Percentiles rank a stretch among this genome's conserved stretches.
Conservation (phyloP, 92 coral and sea anemone genomes). For the Zoanthus sociatus region DNA sequence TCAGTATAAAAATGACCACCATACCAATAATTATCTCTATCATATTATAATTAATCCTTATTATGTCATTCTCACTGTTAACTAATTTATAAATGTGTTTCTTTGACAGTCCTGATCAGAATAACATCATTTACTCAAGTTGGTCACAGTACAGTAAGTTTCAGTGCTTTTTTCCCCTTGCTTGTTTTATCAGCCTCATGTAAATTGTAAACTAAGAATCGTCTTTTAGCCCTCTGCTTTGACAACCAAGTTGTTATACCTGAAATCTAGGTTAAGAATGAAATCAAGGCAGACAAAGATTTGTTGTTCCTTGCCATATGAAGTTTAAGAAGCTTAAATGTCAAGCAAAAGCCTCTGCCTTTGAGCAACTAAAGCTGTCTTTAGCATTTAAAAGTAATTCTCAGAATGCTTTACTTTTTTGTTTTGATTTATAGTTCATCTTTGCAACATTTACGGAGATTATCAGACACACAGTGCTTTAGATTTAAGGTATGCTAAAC, state of each 20-base stretch:
- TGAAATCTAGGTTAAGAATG: no score
- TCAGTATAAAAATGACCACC: background rate
- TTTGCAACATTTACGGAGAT: slow-evolving; percentile 92
- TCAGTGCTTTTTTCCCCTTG: background rate
- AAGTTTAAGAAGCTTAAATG: no score
- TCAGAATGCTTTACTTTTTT: background rate
- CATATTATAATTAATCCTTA: background rate
- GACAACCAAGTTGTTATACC: no score
- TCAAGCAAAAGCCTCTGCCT: no score
- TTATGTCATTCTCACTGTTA: background rate
- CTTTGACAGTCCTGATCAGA: slow-evolving; percentile 86
- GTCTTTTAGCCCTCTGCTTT: no score
- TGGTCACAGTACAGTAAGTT: slow-evolving; percentile 97
- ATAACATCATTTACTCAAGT: slow-evolving; percentile 92
- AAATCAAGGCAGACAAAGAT: no score
- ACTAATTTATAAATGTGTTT: background rate
- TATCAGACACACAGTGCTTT: slow-evolving; percentile 83
- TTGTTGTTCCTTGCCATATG: no score
- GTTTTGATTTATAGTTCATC: slow-evolving; percentile 72
- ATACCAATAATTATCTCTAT: background rate
- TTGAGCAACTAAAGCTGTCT: no score
- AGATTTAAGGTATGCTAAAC: slow-evolving; percentile 75
- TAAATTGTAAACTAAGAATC: no score
- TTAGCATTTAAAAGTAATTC: background rate
- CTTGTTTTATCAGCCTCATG: background rate